Conservation (phyloP, 2,113 vertebrate species). For the Astur gentilis region DNA sequence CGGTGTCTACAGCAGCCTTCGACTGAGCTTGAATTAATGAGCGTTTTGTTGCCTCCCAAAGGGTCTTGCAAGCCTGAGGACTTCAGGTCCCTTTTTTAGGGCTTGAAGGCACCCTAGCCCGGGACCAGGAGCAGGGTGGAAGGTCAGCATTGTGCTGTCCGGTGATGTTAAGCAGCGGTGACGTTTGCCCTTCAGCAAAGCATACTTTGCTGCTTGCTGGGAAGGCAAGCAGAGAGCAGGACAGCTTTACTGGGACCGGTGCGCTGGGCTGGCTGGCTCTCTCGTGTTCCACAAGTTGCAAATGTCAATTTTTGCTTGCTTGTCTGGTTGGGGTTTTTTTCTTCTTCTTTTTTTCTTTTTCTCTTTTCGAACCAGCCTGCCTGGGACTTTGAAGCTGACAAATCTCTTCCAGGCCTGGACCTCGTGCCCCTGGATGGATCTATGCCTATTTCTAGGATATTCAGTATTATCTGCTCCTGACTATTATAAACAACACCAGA, state of each 20-base stretch:
- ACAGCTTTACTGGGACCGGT: neutral
- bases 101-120: neutral
- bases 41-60: neutral
- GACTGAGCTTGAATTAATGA: neutral
- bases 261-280: neutral
- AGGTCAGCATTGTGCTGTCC: neutral
- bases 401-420: neutral
- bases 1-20: neutral
- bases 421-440: neutral
- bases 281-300: neutral
- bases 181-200: neutral
- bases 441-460: neutral
- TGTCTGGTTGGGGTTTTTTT: too few species aligned
- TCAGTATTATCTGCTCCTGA: neutral
- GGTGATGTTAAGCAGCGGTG: neutral
- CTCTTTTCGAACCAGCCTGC: neutral
- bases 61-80: neutral
- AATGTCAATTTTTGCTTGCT: neutral
- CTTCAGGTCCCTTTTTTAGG: neutral
- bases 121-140: neutral
- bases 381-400: neutral
- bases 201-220: neutral
- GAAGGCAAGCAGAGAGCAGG: neutral
- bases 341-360: neutral
- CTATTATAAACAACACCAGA: neutral